Percentiles rank a stretch among this genome's conserved stretches.
phyloP scores from a whole-genome alignment of 2,888 invertebrate species.

The Julus scandinavius region DNA sequence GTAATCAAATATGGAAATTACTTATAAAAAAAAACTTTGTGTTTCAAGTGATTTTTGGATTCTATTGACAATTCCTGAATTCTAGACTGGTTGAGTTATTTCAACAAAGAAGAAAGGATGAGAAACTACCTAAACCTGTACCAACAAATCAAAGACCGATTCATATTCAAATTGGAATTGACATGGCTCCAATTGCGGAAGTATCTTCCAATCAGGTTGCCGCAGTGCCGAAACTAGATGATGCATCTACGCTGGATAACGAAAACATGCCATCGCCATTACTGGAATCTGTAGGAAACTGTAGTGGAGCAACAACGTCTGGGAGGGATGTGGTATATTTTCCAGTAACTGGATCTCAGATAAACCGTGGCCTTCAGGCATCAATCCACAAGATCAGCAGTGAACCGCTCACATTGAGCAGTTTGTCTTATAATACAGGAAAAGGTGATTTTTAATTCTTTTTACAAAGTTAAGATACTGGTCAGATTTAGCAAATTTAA shows the following conservation, averaged over 20 bases:
- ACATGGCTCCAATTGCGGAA: not conserved
- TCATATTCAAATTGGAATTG: conserved; percentile 37
- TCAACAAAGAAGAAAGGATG: conserved; percentile 67
- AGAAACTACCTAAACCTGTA: conserved; percentile 59
- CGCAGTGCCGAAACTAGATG: not conserved
- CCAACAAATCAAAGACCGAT: not conserved
- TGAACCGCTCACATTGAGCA: conserved; percentile 31
- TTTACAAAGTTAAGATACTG: too few species aligned
- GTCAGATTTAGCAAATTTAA: too few species aligned
- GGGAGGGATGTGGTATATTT: not conserved
- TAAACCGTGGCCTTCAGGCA: conserved; percentile 16
- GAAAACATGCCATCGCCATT: not conserved
- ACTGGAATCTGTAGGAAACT: not conserved
- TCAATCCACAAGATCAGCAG: conserved; percentile 49
- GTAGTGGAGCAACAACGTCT: not conserved
- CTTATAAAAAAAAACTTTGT: not conserved
- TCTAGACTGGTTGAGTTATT: conserved; percentile 66
- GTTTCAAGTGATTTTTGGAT: conserved; percentile 46
- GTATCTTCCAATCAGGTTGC: not conserved
- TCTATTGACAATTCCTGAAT: not conserved
- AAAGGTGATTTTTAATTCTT: not conserved
- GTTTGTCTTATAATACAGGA: conserved; percentile 14
- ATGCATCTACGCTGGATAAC: not conserved
- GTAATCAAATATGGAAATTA: conserved; percentile 59
- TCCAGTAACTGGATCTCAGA: not conserved